phyloP scores from a whole-genome alignment of 2,888 invertebrate species.

The Coelopa pilipes region DNA sequence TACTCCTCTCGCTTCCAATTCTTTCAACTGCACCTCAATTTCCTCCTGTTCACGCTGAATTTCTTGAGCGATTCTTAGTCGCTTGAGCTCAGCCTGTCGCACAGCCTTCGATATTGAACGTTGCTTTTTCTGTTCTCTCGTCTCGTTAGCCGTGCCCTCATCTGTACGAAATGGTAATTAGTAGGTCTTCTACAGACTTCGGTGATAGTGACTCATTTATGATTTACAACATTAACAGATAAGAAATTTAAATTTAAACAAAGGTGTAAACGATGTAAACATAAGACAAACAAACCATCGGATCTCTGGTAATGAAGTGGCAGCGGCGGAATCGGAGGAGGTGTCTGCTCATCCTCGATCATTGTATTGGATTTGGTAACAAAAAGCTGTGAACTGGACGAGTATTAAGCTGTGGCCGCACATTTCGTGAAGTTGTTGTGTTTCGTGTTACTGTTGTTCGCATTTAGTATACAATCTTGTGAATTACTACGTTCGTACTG shows the following conservation, averaged over 20 bases:
- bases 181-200: too few species aligned
- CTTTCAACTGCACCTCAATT: slow-evolving; percentile 83
- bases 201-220: too few species aligned
- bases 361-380: slow-evolving; percentile 54
- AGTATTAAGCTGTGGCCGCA: slow-evolving; percentile 50
- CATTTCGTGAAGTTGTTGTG: slow-evolving; percentile 46
- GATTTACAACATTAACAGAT: slow-evolving; percentile 23
- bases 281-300: slow-evolving; percentile 63
- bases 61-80: slow-evolving; percentile 83
- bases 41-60: slow-evolving; percentile 87
- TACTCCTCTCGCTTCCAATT: slow-evolving; percentile 80
- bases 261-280: slow-evolving; percentile 30
- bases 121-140: slow-evolving; percentile 68
- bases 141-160: slow-evolving; percentile 65
- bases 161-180: slow-evolving; percentile 49
- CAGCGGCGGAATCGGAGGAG: slow-evolving; percentile 75
- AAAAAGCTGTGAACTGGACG: slow-evolving; percentile 65
- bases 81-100: slow-evolving; percentile 77
- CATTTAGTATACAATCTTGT: slow-evolving; percentile 52
- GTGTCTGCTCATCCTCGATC: slow-evolving; percentile 70
- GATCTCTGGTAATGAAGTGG: slow-evolving; percentile 72
- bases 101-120: slow-evolving; percentile 70
- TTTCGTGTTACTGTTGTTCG: slow-evolving; percentile 46
- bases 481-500: slow-evolving; percentile 58
- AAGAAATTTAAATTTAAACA: background rate